Evolutionary conservation across 2,113 vertebrate species (phyloP), one percentile per base, ranked within the genome.

Genomic region (Salvator merianae): DNA sequence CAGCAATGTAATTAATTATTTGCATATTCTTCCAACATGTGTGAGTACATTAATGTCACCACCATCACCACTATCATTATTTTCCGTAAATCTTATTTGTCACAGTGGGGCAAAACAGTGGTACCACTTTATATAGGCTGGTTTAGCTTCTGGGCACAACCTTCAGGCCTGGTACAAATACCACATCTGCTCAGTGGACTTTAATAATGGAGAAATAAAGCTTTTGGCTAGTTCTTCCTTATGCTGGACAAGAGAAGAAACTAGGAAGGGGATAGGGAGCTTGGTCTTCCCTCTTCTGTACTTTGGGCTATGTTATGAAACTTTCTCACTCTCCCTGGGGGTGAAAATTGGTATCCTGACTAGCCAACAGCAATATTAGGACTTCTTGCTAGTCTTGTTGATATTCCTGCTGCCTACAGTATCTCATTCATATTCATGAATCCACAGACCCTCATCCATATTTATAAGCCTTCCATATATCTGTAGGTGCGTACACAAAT

Each of bases 371-470:
- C 90, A 93, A 89, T 90, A 93, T 92, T 93, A 94, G 89, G 84
- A 87, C 91, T 93, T 89, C 88, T 82, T 63, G 43, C 70, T 88
- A 68, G 36, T 89, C 4, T 32, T 32, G 26, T 79, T 89, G 91
- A 84, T 88, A 78, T 92, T 94, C 91, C 94, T 92, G 91, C 93
- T 95, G 94, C 87, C 92, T 87, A 86, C 92, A 92, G 87, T 28
- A 34, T 88, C 59, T 53, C 4, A 73, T 96, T 93, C 95, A 95
- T 95, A 95, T 95, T 94, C 89, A 94, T 94, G 84, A 93, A 30
- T 87, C 88, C 84, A 5, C 90, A 93, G 13, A 0, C 8, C 43
- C 65, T 95, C 80, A 91, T 95, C 84, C 90, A 88, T 94, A 94
- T 94, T 92, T 92, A 93, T 85, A 89, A 91, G 59, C 4, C 80